These are phyloP conservation scores for Accipiter cooperii DNA, from an alignment of 2,113 vertebrate genomes.

Conservation along the genomic window DNA sequence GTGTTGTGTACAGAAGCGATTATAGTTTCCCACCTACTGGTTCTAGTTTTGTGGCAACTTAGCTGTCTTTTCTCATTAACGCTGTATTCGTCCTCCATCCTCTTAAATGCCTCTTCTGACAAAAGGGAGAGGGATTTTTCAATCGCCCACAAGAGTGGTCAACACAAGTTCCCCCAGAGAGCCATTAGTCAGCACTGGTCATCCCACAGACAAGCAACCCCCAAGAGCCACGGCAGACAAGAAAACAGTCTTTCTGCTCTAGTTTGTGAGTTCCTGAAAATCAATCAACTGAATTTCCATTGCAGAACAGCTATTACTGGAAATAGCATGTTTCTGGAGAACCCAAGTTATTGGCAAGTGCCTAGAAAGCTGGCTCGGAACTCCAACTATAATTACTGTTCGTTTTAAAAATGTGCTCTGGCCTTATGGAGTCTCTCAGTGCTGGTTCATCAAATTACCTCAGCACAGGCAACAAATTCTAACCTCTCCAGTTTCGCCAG, in stretches of 20 bases:
- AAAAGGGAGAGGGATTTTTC: neutral
- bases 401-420: neutral
- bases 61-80: neutral
- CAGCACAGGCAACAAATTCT: neutral
- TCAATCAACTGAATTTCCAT: neutral
- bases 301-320: neutral
- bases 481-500: neutral
- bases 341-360: neutral
- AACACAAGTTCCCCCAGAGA: neutral
- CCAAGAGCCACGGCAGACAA: neutral
- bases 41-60: neutral
- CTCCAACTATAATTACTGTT: neutral
- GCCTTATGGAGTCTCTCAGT: neutral
- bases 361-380: neutral
- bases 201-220: neutral
- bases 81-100: neutral
- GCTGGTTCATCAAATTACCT: neutral
- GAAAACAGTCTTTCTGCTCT: neutral
- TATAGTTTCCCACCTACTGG: neutral
- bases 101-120: neutral
- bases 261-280: neutral
- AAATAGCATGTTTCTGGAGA: neutral
- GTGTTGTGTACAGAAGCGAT: neutral
- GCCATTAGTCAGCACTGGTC: neutral
- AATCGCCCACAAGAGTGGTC: neutral